Base-by-base conservation (phyloP, 2,113 vertebrate genomes). In the Eolophus roseicapilla region DNA sequence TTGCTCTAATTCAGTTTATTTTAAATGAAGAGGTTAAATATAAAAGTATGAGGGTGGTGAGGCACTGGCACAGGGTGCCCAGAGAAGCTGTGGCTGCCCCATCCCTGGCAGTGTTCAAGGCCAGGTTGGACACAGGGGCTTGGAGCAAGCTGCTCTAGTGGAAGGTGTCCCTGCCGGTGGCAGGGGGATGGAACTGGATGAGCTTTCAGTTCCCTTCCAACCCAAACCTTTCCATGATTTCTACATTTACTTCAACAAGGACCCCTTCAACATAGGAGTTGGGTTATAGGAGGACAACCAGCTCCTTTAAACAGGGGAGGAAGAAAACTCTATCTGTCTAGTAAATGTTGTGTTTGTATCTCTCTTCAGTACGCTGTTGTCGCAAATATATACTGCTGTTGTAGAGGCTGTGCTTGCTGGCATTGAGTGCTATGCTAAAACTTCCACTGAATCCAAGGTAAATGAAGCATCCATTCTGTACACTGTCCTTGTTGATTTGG, bases 391-490 rank as follows among this genome's bases (percentile, higher is more conserved):
- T 97, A 98, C 98, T 88, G 99, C 99, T 96, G 98, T 98, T 86
- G 97, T 99, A 95, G 98, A 99, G 95, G 98, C 98, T 82, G 99
- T 99, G 86, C 97, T 99, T 92, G 98, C 98, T 87, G 99, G 98
- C 96, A 99, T 99, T 96, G 99, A 98, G 97, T 98, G 98, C 96
- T 99, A 98, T 96, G 98, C 99, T 92, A 98, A 98, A 95, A 98
- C 98, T 95, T 98, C 98, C 95, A 98, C 97, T 90, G 91, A 98
- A 91, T 97, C 97, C 92, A 99, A 99, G 98, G 99, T 99, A 98
- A 97, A 90, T 91, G 84, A 97, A 94, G 90, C 86, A 44, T 75
- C 25, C 7, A 16, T 95, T 90, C 68, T 84, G 55, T 94, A 41
- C 63, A 2, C 59, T 94, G 25, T 90, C 2, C 49, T 25, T 96